phyloP scores from a whole-genome alignment of 2,797 vertebrate genomes.

The Pseudomugil gertrudae region DNA sequence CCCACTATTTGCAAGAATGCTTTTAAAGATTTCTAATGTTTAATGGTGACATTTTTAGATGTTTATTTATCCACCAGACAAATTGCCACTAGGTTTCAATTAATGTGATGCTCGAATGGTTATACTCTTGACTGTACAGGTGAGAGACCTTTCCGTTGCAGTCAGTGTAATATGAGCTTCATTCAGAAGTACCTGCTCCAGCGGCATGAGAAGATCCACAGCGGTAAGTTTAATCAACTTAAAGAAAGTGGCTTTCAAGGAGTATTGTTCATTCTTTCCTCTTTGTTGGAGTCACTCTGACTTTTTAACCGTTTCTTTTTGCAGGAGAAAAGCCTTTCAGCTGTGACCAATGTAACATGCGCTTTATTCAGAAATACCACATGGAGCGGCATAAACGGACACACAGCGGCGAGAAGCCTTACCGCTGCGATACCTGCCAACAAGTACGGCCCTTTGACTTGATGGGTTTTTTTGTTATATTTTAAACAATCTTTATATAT shows the following conservation, averaged over 20 bases:
- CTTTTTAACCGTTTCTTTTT: slow-evolving; percentile 6
- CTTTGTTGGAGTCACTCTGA: not conserved
- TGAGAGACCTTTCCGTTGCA: slow-evolving; percentile 98
- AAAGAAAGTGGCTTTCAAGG: not conserved
- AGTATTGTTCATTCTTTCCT: not conserved
- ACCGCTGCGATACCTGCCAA: slow-evolving; percentile 98
- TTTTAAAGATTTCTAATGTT: not conserved
- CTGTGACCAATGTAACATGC: slow-evolving; percentile 99
- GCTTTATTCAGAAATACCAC: slow-evolving; percentile 99
- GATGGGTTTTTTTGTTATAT: not conserved
- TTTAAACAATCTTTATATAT: not conserved
- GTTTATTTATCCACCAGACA: not conserved
- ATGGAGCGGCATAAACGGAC: slow-evolving; percentile 99
- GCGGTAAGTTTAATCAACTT: slow-evolving; percentile 78
- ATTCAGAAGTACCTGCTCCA: slow-evolving; percentile 99
- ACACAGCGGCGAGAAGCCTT: slow-evolving; percentile 99
- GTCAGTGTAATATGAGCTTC: slow-evolving; percentile 99
- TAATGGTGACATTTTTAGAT: not conserved
- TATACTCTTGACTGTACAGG: slow-evolving; percentile 82
- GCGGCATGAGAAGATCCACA: slow-evolving; percentile 98
- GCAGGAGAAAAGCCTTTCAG: slow-evolving; percentile 97
- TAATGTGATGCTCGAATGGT: slow-evolving; percentile 68
- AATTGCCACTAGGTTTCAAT: slow-evolving; percentile 25
- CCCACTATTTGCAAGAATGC: not conserved
- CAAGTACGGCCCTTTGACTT: slow-evolving; percentile 77